A percentile compares a stretch with the other conserved stretches of the same genome.
Evolutionary conservation across 1,140 invertebrate genomes (phyloP).

Genomic region (Heterodera carotae): DNA sequence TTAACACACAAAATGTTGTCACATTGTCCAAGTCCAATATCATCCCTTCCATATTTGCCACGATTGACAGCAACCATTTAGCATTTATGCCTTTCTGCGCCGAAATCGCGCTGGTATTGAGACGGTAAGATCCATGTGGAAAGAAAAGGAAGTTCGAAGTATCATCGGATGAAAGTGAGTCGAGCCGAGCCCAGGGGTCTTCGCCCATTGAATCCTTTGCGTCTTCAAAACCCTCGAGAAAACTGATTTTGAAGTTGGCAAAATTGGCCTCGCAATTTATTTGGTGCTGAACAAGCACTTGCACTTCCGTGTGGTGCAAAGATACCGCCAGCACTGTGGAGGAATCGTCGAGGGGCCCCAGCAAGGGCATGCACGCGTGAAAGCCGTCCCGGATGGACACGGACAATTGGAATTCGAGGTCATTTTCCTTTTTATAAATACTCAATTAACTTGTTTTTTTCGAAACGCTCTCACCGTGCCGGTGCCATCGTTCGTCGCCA

Average conservation of each 20-base stretch:
- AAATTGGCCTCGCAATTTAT: constrained; percentile 60
- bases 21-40: constrained; percentile 56
- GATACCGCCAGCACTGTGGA: constrained; percentile 57
- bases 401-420: constrained; percentile 61
- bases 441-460: too few relatives aligned
- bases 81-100: constrained; percentile 73
- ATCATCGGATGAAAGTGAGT: constrained; percentile 33
- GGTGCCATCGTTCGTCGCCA: not conserved
- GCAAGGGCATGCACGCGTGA: constrained; percentile 62
- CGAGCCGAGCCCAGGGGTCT: constrained; percentile 51
- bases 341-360: constrained; percentile 57
- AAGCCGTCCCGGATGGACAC: constrained; percentile 58
- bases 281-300: constrained; percentile 57
- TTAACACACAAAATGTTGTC: not conserved
- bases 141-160: constrained; percentile 62
- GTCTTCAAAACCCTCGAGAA: constrained; percentile 62
- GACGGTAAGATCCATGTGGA: constrained; percentile 56
- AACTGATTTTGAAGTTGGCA: constrained; percentile 59
- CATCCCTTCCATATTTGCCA: constrained; percentile 95
- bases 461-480: too few relatives aligned
- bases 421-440: constrained; percentile 38
- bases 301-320: constrained; percentile 54
- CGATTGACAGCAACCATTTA: constrained; percentile 95
- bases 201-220: constrained; percentile 39
- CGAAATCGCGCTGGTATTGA: constrained; percentile 56